phyloP scores from a whole-genome alignment of 2,797 vertebrate species.

The Novumbra hubbsi region DNA sequence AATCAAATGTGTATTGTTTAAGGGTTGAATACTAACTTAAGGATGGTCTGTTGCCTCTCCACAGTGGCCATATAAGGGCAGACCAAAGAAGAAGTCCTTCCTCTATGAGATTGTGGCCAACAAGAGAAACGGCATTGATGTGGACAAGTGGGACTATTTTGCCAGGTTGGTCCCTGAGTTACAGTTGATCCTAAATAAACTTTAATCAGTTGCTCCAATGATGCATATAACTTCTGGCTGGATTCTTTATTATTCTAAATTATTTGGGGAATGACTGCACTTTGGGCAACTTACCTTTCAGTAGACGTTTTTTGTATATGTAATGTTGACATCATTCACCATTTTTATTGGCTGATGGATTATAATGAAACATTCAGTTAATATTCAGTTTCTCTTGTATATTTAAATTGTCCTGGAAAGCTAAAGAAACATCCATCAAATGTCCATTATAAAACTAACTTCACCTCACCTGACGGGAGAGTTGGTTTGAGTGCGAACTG shows the following conservation, averaged over 20 bases:
- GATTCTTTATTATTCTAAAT: no score
- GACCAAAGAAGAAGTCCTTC: slow-evolving; percentile 85
- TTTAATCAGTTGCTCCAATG: background rate
- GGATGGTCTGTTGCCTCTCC: slow-evolving; percentile 12
- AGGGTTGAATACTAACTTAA: background rate
- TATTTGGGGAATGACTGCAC: background rate
- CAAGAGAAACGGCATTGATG: slow-evolving; percentile 92
- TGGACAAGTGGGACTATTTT: slow-evolving; percentile 99
- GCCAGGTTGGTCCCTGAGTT: slow-evolving; percentile 78
- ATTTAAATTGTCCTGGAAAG: no score
- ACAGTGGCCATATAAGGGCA: slow-evolving; percentile 86
- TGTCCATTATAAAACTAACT: no score
- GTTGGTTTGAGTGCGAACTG: no score
- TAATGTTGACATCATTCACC: background rate
- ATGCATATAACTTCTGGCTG: background rate
- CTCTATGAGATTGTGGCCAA: slow-evolving; percentile 97
- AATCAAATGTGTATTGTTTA: background rate
- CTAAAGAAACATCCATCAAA: no score
- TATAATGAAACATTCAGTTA: no score
- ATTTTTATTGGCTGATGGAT: no score
- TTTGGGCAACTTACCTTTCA: background rate
- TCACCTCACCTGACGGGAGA: no score
- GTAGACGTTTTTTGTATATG: no score
- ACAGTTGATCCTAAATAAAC: background rate
- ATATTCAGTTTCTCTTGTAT: no score